Conservation (phyloP, 1,140 invertebrate genomes). For the Eueides isabella region DNA sequence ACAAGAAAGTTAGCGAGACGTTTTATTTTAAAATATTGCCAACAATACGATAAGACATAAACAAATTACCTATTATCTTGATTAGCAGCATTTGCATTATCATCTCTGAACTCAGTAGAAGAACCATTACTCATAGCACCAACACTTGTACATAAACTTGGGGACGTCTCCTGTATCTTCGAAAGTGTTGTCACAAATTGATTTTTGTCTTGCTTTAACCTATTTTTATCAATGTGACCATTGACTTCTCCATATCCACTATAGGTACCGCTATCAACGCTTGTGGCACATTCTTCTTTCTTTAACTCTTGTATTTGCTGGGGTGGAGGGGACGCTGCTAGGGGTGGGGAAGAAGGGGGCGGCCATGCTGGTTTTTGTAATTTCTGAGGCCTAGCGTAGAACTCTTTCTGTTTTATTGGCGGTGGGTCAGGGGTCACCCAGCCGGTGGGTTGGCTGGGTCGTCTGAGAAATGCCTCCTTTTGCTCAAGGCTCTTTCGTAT, state of each 20-base stretch:
- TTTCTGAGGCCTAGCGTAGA: conserved; percentile 90
- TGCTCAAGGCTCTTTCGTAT: conserved; percentile 92
- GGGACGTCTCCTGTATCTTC: conserved; percentile 85
- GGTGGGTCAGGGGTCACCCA: conserved; percentile 80
- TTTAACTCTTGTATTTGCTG: conserved; percentile 54
- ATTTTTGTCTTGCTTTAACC: conserved; percentile 79
- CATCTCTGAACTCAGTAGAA: conserved; percentile 57
- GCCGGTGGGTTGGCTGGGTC: conserved; percentile 86
- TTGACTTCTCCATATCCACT: conserved; percentile 76
- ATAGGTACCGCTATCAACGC: conserved; percentile 74
- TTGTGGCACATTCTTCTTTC: conserved; percentile 72
- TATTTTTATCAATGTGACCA: conserved; percentile 65
- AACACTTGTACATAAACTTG: conserved; percentile 74
- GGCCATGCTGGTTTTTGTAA: conserved; percentile 89
- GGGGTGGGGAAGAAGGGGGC: conserved; percentile 65
- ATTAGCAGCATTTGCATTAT: conserved; percentile 52
- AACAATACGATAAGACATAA: not conserved
- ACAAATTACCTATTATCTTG: conserved; percentile 71
- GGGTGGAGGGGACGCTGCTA: conserved; percentile 65
- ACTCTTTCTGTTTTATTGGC: conserved; percentile 85
- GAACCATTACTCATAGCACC: conserved; percentile 68
- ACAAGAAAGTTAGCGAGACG: no score
- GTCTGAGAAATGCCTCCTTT: conserved; percentile 92
- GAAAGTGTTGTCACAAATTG: conserved; percentile 84
- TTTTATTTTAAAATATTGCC: no score